Evolutionary conservation across 2,797 vertebrate genomes (phyloP).

Genomic region (Falco biarmicus): DNA sequence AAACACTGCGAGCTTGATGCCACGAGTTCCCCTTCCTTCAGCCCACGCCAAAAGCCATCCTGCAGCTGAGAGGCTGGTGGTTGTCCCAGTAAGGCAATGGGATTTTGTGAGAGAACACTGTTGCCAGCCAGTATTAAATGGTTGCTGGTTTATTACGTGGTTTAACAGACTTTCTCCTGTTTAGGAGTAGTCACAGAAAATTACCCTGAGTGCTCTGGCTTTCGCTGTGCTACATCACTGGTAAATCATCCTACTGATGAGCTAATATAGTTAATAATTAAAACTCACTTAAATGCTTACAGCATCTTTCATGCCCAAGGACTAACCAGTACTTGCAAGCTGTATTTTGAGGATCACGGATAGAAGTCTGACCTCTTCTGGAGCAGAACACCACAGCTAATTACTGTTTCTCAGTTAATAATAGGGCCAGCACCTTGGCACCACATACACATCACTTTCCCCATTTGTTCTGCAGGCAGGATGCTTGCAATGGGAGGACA

Average conservation of each 20-base stretch:
- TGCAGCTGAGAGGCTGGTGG: neutral
- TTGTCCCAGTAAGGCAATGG: neutral
- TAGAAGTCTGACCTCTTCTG: slow-evolving; percentile 6
- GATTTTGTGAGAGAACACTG: neutral
- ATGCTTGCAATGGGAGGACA: fast-evolving
- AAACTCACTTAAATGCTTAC: slow-evolving; percentile 54
- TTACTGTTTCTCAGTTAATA: slow-evolving; percentile 8
- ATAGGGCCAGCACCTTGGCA: neutral
- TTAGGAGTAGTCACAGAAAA: slow-evolving; percentile 42
- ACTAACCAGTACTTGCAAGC: slow-evolving; percentile 13
- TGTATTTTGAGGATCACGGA: slow-evolving; percentile 26
- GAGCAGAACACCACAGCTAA: slow-evolving; percentile 11
- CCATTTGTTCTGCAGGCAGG: neutral
- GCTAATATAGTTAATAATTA: slow-evolving; percentile 68
- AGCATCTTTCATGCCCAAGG: neutral
- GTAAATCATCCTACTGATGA: slow-evolving; percentile 59
- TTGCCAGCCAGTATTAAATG: neutral
- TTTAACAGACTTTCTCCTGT: slow-evolving; percentile 16
- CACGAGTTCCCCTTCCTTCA: neutral
- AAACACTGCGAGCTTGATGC: neutral
- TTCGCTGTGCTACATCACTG: slow-evolving; percentile 36
- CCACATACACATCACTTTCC: neutral
- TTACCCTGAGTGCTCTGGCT: slow-evolving; percentile 15
- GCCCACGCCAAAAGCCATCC: neutral
- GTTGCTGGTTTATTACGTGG: neutral